Base-by-base conservation (phyloP, 2,888 invertebrate species). In the Chymomyza amoena region DNA sequence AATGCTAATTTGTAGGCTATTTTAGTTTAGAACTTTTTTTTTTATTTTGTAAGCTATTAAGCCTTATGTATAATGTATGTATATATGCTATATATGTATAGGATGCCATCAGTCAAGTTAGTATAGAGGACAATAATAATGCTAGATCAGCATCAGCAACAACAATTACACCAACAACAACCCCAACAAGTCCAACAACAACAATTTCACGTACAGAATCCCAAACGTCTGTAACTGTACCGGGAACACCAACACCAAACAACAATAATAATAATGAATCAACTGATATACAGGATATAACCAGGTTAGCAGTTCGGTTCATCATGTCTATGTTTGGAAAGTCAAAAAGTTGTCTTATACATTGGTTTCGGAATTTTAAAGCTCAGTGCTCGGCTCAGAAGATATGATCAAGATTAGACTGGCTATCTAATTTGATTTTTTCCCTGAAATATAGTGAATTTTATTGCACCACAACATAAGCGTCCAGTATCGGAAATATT, bases 91-190 rank as follows among this genome's bases (percentile, higher is more conserved):
- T 15, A n/a, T 64, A 36, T 16, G 7, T 64, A 54, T 64, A 90
- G 89, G 89, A 88, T 76, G 72, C 76, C 79, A 75, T 78, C 81
- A 84, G 84, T 79, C 81, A 76, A 63, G 70, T 69, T 77, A 89
- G 82, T 73, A 9, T 83, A 78, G 86, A 86, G 69, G 89, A 83
- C 51, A 86, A 79, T 80, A 80, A 81, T 61, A 86, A 75, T 78
- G 54, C 63, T 18, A 65, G 75, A 64, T 61, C 74, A 52, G 61
- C 52, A 32, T n/a, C 54, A 52, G 32, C 66, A 66, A 32, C 65
- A 20, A 6, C 39, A 25, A n/a, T 72, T 65, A 54, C 32, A 32
- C 32, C 28, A 10, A 18, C 45, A 50, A 10, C 61, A 45, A 57
- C 70, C 60, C 59, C 76, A 56, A 18, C 72, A 56, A 57, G 52